These are phyloP conservation scores for Lordiphosa collinella DNA, from an alignment of 1,140 invertebrate genomes.

Conservation along the genomic window DNA sequence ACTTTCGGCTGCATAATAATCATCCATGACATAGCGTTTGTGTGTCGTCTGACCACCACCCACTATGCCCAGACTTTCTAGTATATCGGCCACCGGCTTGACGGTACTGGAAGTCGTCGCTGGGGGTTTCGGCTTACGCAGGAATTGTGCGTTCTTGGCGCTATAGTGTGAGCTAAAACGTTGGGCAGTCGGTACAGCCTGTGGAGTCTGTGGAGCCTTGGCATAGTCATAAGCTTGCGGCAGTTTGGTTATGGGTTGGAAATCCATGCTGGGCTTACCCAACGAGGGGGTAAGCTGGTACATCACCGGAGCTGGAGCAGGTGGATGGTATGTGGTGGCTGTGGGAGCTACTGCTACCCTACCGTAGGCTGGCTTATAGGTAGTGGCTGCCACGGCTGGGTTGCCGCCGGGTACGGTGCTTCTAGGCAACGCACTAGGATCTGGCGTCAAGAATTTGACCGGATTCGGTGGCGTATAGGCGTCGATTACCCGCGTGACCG, in stretches of 20 bases:
- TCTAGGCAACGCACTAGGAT: constrained; percentile 45
- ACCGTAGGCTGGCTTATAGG: constrained; percentile 63
- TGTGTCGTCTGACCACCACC: constrained; percentile 42
- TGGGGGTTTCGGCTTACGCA: constrained; percentile 41
- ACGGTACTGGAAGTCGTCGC: constrained; percentile 32
- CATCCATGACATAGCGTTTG: constrained; percentile 62
- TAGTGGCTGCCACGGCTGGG: constrained; percentile 66
- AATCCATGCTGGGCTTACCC: constrained; percentile 36
- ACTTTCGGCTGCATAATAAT: constrained; percentile 71
- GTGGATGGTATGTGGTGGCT: constrained; percentile 76
- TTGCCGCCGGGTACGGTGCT: constrained; percentile 43
- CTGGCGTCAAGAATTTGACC: constrained; percentile 66
- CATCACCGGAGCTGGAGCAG: constrained; percentile 48
- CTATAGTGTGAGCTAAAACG: constrained; percentile 77
- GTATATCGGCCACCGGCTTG: constrained; percentile 68
- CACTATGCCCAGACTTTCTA: constrained; percentile 70
- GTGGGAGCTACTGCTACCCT: constrained; percentile 25
- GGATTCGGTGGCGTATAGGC: constrained; percentile 65
- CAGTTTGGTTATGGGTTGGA: constrained; percentile 50
- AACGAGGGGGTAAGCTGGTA: constrained; percentile 48
- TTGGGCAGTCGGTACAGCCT: constrained; percentile 8
- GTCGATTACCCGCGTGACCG: constrained; percentile 73
- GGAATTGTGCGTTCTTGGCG: constrained; percentile 68
- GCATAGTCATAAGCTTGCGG: constrained; percentile 19
- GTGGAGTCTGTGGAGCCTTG: constrained; percentile 1